Percentiles rank a stretch among this genome's conserved stretches.
These are phyloP conservation scores for Calliscelio sp. DNA, from an alignment of 2,888 invertebrate species.

Conservation along the genomic window DNA sequence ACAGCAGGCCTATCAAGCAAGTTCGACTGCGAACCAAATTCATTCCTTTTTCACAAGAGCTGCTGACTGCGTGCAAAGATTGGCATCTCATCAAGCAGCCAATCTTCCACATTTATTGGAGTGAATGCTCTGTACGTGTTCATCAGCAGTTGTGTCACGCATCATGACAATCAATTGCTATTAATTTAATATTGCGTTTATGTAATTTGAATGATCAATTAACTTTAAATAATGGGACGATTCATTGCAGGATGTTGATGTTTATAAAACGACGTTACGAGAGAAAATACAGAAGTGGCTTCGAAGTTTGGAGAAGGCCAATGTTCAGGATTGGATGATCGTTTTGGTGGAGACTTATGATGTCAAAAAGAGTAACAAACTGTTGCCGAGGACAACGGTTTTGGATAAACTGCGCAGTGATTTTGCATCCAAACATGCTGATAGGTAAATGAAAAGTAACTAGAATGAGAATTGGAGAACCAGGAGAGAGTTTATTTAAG, in stretches of 20 bases:
- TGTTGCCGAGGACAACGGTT: conserved; percentile 96
- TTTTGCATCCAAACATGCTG: conserved; percentile 95
- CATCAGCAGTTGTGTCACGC: conserved; percentile 9
- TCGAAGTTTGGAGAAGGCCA: conserved; percentile 90
- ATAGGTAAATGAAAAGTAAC: conserved; percentile 87
- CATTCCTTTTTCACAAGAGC: conserved; percentile 91
- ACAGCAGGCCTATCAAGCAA: conserved; percentile 94
- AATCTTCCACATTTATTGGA: conserved; percentile 97
- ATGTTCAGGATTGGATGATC: conserved; percentile 97
- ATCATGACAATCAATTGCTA: conserved; percentile 19
- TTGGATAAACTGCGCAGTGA: conserved; percentile 97
- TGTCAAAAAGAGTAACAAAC: conserved; percentile 95
- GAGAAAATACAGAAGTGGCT: conserved; percentile 97
- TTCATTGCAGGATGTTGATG: conserved; percentile 93
- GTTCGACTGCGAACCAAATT: conserved; percentile 94
- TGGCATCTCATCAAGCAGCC: conserved; percentile 95
- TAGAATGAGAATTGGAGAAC: too few species aligned
- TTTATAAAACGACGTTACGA: conserved; percentile 94
- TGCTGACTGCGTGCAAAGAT: conserved; percentile 90
- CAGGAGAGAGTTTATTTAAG: too few species aligned
- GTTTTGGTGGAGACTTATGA: conserved; percentile 97
- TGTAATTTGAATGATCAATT: too few species aligned
- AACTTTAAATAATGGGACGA: too few species aligned
- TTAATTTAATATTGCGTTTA: conserved; percentile 17
- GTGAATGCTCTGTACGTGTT: conserved; percentile 94